These are phyloP conservation scores for Xenopus borealis DNA, from an alignment of 2,113 vertebrate species.

Conservation along the genomic window DNA sequence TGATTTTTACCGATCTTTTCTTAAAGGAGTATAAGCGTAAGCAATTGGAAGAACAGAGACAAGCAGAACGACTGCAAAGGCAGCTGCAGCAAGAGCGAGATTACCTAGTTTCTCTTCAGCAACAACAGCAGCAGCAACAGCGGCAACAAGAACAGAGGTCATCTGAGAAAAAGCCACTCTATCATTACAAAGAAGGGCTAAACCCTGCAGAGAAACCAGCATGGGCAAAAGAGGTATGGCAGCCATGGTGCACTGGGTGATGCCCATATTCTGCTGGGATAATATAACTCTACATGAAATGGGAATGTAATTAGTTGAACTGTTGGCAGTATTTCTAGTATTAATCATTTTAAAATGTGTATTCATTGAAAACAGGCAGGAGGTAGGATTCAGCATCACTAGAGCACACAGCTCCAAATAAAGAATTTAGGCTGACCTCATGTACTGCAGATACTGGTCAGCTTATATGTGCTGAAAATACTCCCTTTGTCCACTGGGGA, in stretches of 20 bases:
- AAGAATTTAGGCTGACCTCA: too few species aligned
- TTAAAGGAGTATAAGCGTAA: slow-evolving; percentile 94
- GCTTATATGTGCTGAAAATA: too few species aligned
- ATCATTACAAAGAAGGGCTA: slow-evolving; percentile 96
- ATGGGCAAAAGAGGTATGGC: slow-evolving; percentile 93
- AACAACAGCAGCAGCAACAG: slow-evolving; percentile 67
- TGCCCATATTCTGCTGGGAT: too few species aligned
- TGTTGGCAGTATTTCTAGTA: too few species aligned
- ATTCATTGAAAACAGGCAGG: too few species aligned
- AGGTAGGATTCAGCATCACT: too few species aligned
- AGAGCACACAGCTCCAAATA: too few species aligned
- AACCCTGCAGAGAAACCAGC: slow-evolving; percentile 91
- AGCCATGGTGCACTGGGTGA: slow-evolving; percentile 11
- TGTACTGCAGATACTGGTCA: too few species aligned
- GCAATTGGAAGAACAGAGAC: slow-evolving; percentile 95
- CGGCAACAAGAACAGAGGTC: slow-evolving; percentile 79
- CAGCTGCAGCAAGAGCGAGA: slow-evolving; percentile 94
- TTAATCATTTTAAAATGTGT: too few species aligned
- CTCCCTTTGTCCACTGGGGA: too few species aligned
- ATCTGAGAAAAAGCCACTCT: slow-evolving; percentile 90
- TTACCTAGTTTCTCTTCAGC: slow-evolving; percentile 90
- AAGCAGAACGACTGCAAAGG: slow-evolving; percentile 92
- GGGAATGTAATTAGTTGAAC: too few species aligned
- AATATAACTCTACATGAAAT: too few species aligned
- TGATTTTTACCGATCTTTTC: neutral